These are phyloP conservation scores for Saxidomus purpurata DNA, from an alignment of 1,140 invertebrate genomes.

Conservation along the genomic window DNA sequence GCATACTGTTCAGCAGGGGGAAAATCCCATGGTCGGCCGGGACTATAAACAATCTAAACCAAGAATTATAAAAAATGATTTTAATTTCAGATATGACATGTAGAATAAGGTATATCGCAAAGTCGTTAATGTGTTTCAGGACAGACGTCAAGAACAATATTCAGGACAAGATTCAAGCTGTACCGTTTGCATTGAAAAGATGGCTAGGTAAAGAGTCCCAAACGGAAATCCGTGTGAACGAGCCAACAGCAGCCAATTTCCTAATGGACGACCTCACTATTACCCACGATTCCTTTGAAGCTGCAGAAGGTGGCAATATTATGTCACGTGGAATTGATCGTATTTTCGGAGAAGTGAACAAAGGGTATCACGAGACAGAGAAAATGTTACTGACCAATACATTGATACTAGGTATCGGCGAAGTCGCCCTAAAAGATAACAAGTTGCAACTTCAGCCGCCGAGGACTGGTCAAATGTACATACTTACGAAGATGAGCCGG, in stretches of 20 bases:
- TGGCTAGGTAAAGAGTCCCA: slow-evolving; percentile 38
- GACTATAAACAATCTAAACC: too few relatives aligned
- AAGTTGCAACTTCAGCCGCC: slow-evolving; percentile 82
- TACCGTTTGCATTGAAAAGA: slow-evolving; percentile 77
- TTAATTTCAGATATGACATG: too few relatives aligned
- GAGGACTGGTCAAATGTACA: slow-evolving; percentile 75
- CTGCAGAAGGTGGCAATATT: neutral
- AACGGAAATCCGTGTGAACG: slow-evolving; percentile 72
- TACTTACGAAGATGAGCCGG: slow-evolving; percentile 82
- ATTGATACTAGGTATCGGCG: slow-evolving; percentile 83
- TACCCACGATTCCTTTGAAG: slow-evolving; percentile 74
- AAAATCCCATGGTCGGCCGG: too few relatives aligned
- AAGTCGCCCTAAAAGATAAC: slow-evolving; percentile 79
- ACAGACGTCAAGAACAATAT: slow-evolving; percentile 78
- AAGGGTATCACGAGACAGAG: slow-evolving; percentile 85
- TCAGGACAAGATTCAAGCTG: slow-evolving; percentile 73
- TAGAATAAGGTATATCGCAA: too few relatives aligned
- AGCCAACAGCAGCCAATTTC: slow-evolving; percentile 75
- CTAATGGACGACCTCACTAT: slow-evolving; percentile 78
- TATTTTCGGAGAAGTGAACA: slow-evolving; percentile 81
- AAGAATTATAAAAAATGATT: too few relatives aligned
- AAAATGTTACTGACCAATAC: slow-evolving; percentile 84
- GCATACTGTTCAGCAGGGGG: too few relatives aligned
- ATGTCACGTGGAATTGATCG: slow-evolving; percentile 79
- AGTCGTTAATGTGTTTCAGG: slow-evolving; percentile 71